Evolutionary conservation across 2,888 invertebrate genomes (phyloP), one percentile per base, ranked within the genome.

Genomic region (Anthophora plumipes): DNA sequence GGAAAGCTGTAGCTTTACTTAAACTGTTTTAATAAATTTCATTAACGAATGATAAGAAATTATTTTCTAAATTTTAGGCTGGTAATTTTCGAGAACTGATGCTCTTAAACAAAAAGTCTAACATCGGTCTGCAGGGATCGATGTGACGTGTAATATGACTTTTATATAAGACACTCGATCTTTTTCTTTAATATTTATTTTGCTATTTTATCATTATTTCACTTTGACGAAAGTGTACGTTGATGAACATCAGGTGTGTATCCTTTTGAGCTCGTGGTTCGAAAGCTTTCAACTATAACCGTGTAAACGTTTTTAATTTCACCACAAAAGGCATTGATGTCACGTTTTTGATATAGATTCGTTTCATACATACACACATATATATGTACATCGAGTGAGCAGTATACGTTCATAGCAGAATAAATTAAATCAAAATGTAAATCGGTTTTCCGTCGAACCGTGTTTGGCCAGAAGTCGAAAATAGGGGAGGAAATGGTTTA

Each of bases 401-500:
- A 11, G 48, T 63, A 22, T 52, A 50, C 54, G 74, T 68, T 79
- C 73, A 82, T 82, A 74, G 70, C 79, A 80, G 87, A 87, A 86
- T 86, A 86, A 86, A 87, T 87, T 83, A 85, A 86, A 88, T 87
- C 79, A 88, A 86, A 88, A 87, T 88, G 85, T 85, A 82, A 87
- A 87, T 88, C 78, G 86, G 83, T 69, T 66, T 69, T 12, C 54
- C 52, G 52, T 52, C 11, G 71, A 37, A 20, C 67, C 60, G 20
- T 57, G 60, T n/a, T 60, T 54, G 9, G 25, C 31, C 43, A 52
- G 52, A 55, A 55, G 54, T 70, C 22, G 54, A 68, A 74, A 74
- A 78, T 25, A 61, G 12, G 17, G 9, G 43, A 55, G 22, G 52
- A 77, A 72, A 59, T 63, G 57, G 11, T 20, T 39, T 22, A 57